A percentile compares a stretch with the other conserved stretches of the same genome.
Evolutionary conservation across 1,140 invertebrate species (phyloP).

Genomic region (Cotesia glomerata): DNA sequence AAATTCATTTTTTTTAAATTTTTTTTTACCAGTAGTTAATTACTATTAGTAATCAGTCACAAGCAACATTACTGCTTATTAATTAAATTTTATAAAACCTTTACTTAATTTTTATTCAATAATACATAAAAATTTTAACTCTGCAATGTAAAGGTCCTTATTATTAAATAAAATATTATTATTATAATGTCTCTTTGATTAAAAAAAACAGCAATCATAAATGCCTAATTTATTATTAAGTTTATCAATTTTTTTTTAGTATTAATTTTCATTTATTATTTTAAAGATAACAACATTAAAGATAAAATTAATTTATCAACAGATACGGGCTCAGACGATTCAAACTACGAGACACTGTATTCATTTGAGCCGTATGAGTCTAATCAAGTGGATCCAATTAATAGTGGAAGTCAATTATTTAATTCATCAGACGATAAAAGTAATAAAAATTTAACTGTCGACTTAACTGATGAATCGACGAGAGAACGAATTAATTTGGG

Average conservation of each 20-base stretch:
- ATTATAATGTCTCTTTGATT: no score
- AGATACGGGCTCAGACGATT: slow-evolving; percentile 57
- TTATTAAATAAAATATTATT: background rate
- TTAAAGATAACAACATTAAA: slow-evolving; percentile 1
- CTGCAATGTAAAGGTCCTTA: background rate
- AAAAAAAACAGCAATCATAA: no score
- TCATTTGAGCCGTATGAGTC: slow-evolving; percentile 47
- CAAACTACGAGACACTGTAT: slow-evolving; percentile 55
- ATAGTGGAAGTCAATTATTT: background rate
- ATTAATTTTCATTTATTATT: background rate
- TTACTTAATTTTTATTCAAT: background rate
- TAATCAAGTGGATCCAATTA: slow-evolving; percentile 40
- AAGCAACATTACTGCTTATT: no score
- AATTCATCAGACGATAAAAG: background rate
- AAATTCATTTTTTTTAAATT: background rate
- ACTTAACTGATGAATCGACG: background rate
- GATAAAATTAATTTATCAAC: slow-evolving; percentile 15
- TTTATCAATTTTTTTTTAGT: background rate
- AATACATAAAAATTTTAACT: background rate
- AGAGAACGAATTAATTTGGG: slow-evolving; percentile 27
- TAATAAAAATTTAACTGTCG: background rate
- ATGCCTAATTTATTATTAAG: no score
- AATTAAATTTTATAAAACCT: no score
- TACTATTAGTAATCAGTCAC: no score
- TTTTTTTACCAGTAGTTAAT: background rate